Base-by-base conservation (phyloP, 2,888 invertebrate genomes). In the Frankliniella intonsa region DNA sequence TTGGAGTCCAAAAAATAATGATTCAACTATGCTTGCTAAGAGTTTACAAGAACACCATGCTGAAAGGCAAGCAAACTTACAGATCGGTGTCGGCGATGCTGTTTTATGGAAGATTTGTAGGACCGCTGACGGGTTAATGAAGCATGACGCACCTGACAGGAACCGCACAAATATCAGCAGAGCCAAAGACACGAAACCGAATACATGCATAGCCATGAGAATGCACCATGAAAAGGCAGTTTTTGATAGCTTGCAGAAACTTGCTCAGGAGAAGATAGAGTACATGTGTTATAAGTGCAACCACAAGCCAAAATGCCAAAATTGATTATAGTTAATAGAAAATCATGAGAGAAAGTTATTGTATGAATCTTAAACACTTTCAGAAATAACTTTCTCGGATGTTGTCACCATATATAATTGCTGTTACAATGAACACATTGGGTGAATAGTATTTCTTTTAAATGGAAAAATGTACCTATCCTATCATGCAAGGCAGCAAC, bases 101-200 rank as follows among this genome's bases (percentile, higher is more conserved):
- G 92, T 91, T 90, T 92, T 92, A 89, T 90, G 90, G 87, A 90
- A 89, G 90, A 89, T 88, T 92, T 87, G 83, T 88, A 87, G 83
- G 88, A 85, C 82, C 84, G 90, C 88, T 92, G 92, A 87, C 93
- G 91, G 87, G 93, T 93, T 88, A 93, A 89, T 87, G 93, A 93
- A 87, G 92, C 92, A 89, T 93, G 93, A 88, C 93, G 92, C 88
- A 92, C 93, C 92, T 93, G 89, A 81, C 62, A 50, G 81, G 80
- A 69, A 81, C 27, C 38, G 76, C 76, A 25, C 69, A 76, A 25
- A 25, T 25, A 76, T 76, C 69, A 76, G 69, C 69, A 76, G 25
- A 76, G 49, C 76, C 27, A 81, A 50, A 50, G 79, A 82, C 80
- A 81, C 27, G 50, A 81, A 27, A 79, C 62, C 69, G 69, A 62